Evolutionary conservation across 2,888 invertebrate genomes (phyloP), one percentile per base, ranked within the genome.

Genomic region (Pyrgus malvae): DNA sequence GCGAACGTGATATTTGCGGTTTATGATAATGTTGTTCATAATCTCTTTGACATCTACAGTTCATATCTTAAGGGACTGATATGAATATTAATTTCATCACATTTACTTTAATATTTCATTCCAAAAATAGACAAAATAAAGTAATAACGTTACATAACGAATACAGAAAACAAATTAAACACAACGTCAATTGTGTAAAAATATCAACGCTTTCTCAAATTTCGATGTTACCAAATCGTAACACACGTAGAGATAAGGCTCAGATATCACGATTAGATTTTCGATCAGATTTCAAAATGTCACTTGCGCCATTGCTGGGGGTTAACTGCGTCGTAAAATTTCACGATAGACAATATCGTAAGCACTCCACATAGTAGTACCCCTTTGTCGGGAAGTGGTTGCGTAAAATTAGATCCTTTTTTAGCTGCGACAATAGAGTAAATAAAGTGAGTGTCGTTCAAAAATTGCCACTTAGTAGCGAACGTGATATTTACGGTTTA

Each of bases 261-360:
- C 27, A 19, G 17, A 51, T 44, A 40, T 45, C 53, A 45, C 53
- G 53, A 53, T 56, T 40, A 40, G 45, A 58, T 53, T 56, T 48
- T 55, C 21, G 51, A 44, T 53, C 53, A 57, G 50, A 45, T 56
- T 51, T 56, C 56, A 53, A 51, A 51, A 45, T 48, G 56, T 54
- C 49, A 54, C 23, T 44, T 37, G 42, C 51, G 37, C 54, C 48
- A 56, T 54, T 40, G 48, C 40, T 48, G 53, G 46, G 56, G 60
- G 57, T 60, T 59, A 62, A 60, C 45, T 49, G 48, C 41, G 37
- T 56, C 60, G 51, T 62, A 59, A 62, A 62, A 62, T 59, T 62
- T 62, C 57, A 62, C 51, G 60, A 60, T 37, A 48, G 54, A 58
- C 58, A 59, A 60, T 62, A 60, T 60, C 60, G 57, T 60, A 59